phyloP scores from a whole-genome alignment of 2,888 invertebrate genomes.

The Tribolium freemani region DNA sequence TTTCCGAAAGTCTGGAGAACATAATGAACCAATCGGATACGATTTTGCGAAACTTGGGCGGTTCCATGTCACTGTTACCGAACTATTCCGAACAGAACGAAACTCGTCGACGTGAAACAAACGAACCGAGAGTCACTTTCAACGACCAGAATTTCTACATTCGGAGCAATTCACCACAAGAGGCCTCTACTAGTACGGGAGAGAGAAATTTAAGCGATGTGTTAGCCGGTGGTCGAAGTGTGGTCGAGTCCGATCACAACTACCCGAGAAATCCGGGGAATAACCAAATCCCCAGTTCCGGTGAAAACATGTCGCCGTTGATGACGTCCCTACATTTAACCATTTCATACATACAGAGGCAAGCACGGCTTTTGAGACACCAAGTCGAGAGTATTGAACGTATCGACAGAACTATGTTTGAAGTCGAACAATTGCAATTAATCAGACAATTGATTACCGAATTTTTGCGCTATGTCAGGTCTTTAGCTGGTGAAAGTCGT shows the following conservation, averaged over 20 bases:
- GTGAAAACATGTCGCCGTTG: slow-evolving; percentile 59
- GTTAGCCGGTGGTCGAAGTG: slow-evolving; percentile 40
- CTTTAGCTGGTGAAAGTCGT: slow-evolving; percentile 66
- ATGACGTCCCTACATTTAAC: slow-evolving; percentile 65
- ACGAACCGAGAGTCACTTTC: slow-evolving; percentile 45
- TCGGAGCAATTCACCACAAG: slow-evolving; percentile 52
- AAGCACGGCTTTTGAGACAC: slow-evolving; percentile 62
- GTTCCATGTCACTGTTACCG: slow-evolving; percentile 61
- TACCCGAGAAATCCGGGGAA: slow-evolving; percentile 59
- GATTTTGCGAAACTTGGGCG: slow-evolving; percentile 64
- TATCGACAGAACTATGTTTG: slow-evolving; percentile 66
- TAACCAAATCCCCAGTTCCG: slow-evolving; percentile 34
- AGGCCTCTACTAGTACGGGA: slow-evolving; percentile 39
- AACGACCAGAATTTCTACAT: slow-evolving; percentile 61
- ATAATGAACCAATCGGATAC: slow-evolving; percentile 66
- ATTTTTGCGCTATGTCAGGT: slow-evolving; percentile 73
- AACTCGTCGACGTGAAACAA: neutral
- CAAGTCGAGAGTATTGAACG: slow-evolving; percentile 64
- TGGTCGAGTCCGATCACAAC: slow-evolving; percentile 63
- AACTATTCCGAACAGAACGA: slow-evolving; percentile 36
- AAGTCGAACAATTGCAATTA: slow-evolving; percentile 71
- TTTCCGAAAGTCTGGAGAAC: slow-evolving; percentile 64
- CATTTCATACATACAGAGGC: slow-evolving; percentile 64
- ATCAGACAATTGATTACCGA: slow-evolving; percentile 77
- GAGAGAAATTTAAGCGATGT: neutral